Base-by-base conservation (phyloP, 2,888 invertebrate species). In the Drosophila suboccidentalis region DNA sequence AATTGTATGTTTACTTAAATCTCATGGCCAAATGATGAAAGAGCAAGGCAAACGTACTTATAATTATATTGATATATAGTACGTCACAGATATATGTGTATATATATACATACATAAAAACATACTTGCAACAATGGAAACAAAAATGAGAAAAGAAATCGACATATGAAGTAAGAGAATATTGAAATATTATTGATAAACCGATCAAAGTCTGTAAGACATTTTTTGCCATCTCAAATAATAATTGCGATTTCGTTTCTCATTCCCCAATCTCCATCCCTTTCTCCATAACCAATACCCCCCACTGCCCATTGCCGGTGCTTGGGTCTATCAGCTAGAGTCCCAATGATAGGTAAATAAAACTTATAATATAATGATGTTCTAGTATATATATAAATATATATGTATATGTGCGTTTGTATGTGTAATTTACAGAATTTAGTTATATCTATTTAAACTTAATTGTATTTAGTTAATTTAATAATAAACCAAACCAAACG, bases 381-480 rank as follows among this genome's bases (percentile, higher is more conserved):
- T 76, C 77, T 80, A 80, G 74, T 82, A 65, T 71, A 67, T 66
- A 67, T 64, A 68, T 79, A 60, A 68, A 76, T 65, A 67, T 26
- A 29, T 64, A 68, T 80, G 66, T 78, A 78, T 66, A 75, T 82
- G 71, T 74, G 81, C 59, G 80, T 72, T 75, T 71, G 54, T 71
- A 75, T 89, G 87, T 89, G 90, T 84, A 90, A 73, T 88, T 90
- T 70, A 78, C 46, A 69, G 34, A 39, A 78, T 75, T 73, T 75
- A 79, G 71, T 74, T 81, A 65, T 55, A 64, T 17, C 15, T 39
- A 38, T 38, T 62, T 55, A 26, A 61, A 75, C 46, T 46, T 64
- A 74, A 78, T 60, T 78, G 62, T 70, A 74, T 78, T 81, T 59
- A 81, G 73, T 81, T 81, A 68, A 66, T 29, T 77, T 62, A 74